phyloP scores from a whole-genome alignment of 2,888 invertebrate genomes.

The Hymenopus coronatus region DNA sequence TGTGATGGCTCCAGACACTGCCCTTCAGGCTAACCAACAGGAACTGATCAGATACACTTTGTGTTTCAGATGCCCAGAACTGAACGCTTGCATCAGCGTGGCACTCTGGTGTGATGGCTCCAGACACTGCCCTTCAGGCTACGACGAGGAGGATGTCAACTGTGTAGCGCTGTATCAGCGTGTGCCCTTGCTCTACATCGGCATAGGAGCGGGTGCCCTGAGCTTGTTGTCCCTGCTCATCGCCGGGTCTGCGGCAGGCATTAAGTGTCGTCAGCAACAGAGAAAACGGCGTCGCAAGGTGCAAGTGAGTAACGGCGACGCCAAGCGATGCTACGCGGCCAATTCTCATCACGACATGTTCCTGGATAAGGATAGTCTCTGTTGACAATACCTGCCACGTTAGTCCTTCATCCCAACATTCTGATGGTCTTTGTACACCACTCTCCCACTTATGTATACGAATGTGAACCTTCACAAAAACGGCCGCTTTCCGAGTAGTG shows the following conservation, averaged over 20 bases:
- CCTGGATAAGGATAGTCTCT: slow-evolving; percentile 67
- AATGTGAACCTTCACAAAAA: too few relatives aligned
- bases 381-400: slow-evolving; percentile 56
- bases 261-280: slow-evolving; percentile 37
- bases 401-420: background rate
- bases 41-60: too few relatives aligned
- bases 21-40: slow-evolving; percentile 77
- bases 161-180: slow-evolving; percentile 69
- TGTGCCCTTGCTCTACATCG: slow-evolving; percentile 64
- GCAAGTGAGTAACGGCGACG: slow-evolving; percentile 15
- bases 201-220: slow-evolving; percentile 60
- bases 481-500: too few relatives aligned
- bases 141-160: slow-evolving; percentile 74
- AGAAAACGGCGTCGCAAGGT: slow-evolving; percentile 25
- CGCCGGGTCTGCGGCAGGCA: slow-evolving; percentile 58
- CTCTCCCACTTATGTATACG: background rate
- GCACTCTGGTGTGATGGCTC: slow-evolving; percentile 79
- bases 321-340: slow-evolving; percentile 40
- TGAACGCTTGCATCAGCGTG: slow-evolving; percentile 76
- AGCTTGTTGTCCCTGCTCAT: slow-evolving; percentile 59
- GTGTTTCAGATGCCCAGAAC: slow-evolving; percentile 66
- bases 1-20: slow-evolving; percentile 71
- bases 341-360: slow-evolving; percentile 39
- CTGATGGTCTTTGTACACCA: background rate
- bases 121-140: slow-evolving; percentile 76